A percentile compares a stretch with the other conserved stretches of the same genome.
These are phyloP conservation scores for Magallana angulata DNA, from an alignment of 1,140 invertebrate genomes.

Conservation along the genomic window DNA sequence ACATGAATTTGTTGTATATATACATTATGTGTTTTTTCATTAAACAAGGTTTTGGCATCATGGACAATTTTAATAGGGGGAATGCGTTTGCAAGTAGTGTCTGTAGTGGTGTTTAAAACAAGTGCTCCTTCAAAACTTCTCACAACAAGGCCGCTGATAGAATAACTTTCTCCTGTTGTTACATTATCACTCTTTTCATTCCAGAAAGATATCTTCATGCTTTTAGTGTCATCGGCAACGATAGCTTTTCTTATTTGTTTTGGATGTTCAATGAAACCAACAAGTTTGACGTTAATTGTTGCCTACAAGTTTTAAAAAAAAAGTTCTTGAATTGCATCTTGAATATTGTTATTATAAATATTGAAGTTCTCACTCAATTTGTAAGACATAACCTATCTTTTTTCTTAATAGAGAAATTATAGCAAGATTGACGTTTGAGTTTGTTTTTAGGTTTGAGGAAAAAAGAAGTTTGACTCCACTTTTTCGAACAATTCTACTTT, in stretches of 20 bases:
- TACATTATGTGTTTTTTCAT: neutral
- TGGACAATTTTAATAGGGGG: neutral
- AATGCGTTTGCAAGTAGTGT: neutral
- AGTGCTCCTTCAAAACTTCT: neutral
- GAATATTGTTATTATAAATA: neutral
- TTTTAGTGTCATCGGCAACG: neutral
- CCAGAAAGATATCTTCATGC: neutral
- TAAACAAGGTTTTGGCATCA: neutral
- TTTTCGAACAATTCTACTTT: too few species aligned
- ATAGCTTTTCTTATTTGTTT: neutral
- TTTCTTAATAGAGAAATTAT: neutral
- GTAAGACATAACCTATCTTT: neutral
- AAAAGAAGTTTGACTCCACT: too few species aligned
- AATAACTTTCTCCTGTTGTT: neutral
- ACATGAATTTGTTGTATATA: slow-evolving; percentile 1
- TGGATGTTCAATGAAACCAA: neutral
- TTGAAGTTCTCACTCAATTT: neutral
- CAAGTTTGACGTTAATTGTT: slow-evolving; percentile 11
- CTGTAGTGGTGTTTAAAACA: neutral
- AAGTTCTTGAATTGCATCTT: neutral
- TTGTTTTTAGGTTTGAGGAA: too few species aligned
- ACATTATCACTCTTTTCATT: neutral
- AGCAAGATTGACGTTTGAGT: neutral
- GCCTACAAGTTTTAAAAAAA: slow-evolving; percentile 5
- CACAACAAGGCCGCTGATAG: neutral